phyloP scores from a whole-genome alignment of 2,888 invertebrate species.

The Ethmia dodecea region DNA sequence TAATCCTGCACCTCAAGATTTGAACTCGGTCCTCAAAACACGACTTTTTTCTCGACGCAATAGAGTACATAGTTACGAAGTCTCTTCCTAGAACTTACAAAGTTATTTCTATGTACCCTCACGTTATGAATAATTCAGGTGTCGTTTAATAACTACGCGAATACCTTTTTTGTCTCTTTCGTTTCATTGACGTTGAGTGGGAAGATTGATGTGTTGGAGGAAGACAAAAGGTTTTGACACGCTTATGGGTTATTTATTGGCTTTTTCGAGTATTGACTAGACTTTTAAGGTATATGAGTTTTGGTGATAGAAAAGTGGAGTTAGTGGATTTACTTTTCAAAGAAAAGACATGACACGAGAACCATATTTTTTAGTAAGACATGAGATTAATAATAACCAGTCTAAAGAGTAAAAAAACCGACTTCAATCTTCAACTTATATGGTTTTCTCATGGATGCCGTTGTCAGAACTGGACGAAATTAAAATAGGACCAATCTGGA shows the following conservation, averaged over 20 bases:
- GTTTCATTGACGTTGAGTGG: slow-evolving; percentile 29
- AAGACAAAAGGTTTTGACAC: slow-evolving; percentile 6
- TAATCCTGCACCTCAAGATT: slow-evolving; percentile 10
- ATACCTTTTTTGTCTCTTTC: slow-evolving; percentile 30
- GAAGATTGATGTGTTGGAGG: slow-evolving; percentile 15
- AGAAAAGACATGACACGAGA: too few relatives aligned
- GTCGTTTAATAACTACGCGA: slow-evolving; percentile 65
- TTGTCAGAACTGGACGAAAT: too few relatives aligned
- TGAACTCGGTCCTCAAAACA: slow-evolving; percentile 20
- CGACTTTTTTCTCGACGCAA: slow-evolving; percentile 27
- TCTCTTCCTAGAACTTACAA: slow-evolving; percentile 33
- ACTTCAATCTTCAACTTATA: too few relatives aligned
- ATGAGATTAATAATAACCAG: too few relatives aligned
- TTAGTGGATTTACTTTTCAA: too few relatives aligned
- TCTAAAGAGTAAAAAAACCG: too few relatives aligned
- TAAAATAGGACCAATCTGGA: too few relatives aligned
- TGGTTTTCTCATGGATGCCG: too few relatives aligned
- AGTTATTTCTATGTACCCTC: slow-evolving; percentile 62
- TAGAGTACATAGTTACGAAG: slow-evolving; percentile 47
- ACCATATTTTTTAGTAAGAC: too few relatives aligned
- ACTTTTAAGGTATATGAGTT: too few relatives aligned
- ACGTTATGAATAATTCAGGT: slow-evolving; percentile 70
- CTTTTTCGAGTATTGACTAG: too few relatives aligned
- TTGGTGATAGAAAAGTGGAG: too few relatives aligned
- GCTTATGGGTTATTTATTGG: neutral